These are phyloP conservation scores for Dryomyza anilis DNA, from an alignment of 2,888 invertebrate species.

Conservation along the genomic window DNA sequence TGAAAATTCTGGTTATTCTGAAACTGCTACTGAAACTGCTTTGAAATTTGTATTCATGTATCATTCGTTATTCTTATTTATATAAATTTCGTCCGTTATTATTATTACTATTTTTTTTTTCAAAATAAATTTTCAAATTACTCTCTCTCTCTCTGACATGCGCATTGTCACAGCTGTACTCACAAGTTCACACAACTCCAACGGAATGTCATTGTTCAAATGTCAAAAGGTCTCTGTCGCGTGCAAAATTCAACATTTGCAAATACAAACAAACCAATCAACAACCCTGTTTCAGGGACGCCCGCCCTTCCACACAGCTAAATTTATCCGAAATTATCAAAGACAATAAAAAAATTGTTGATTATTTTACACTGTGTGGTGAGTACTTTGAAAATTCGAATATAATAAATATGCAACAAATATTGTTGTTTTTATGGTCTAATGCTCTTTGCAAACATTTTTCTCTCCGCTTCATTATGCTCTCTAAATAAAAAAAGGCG, in stretches of 20 bases:
- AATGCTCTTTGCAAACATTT: neutral
- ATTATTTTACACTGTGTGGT: too few relatives aligned
- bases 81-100: too few relatives aligned
- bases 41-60: too few relatives aligned
- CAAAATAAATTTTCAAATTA: too few relatives aligned
- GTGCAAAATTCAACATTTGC: neutral
- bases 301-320: neutral
- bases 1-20: too few relatives aligned
- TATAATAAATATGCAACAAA: neutral
- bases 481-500: neutral
- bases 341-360: conserved; percentile 5
- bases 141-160: neutral
- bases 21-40: too few relatives aligned
- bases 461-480: neutral
- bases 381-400: neutral
- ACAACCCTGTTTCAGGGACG: too few relatives aligned
- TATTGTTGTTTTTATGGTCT: neutral
- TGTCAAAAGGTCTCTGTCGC: conserved; percentile 30
- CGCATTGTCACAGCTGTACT: neutral
- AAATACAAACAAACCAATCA: neutral
- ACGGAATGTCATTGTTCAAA: conserved; percentile 34
- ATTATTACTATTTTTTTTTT: too few relatives aligned
- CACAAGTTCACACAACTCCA: neutral
- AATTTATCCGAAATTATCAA: neutral
- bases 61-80: too few relatives aligned